Base-by-base conservation (phyloP, 2,888 invertebrate genomes). In the Rhopalosiphum nymphaeae region DNA sequence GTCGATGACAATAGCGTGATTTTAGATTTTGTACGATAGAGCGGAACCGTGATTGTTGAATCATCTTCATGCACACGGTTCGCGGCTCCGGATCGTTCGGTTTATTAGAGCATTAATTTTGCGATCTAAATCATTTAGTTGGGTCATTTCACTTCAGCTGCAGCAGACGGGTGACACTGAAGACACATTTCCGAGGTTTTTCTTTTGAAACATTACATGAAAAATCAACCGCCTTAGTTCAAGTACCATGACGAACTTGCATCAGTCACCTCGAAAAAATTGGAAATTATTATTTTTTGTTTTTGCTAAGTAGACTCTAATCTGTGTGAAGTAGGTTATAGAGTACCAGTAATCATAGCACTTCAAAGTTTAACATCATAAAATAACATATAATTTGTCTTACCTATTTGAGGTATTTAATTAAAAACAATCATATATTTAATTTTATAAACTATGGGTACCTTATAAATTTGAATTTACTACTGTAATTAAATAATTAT, bases 81-180 rank as follows among this genome's bases (percentile, higher is more conserved):
- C 46, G n/a, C 9, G 29, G 44, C 26, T 21, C 3, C n/a, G n/a
- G n/a, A 44, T n/a, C 16, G 36, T 26, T 53, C 26, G 49, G 61
- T 88, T 92, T 92, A 92, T 88, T 67, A 87, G 92, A 92, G 92
- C 92, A 92, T 92, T 92, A 92, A 87, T 92, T 92, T 92, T 61
- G n/a, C 46, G 61, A 87, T 88, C n/a, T 13, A 57, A 92, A 92
- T 92, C 46, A 86, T 46, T 57, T 86, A 36, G 36, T 85, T 36
- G 56, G 42, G 44, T 25, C 87, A 57, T 92, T 92, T 92, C 92
- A 92, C 92, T 92, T 92, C 16, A 61, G 46, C 13, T n/a, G n/a
- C 11, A n/a, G 42, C 5, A 67, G 67, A 90, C 46, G 46, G 46
- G 90, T 46, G 49, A 9, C 10, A 46, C 42, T 4, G 46, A 46